phyloP scores from a whole-genome alignment of 1,140 invertebrate species.

The Drosophila rufa region DNA sequence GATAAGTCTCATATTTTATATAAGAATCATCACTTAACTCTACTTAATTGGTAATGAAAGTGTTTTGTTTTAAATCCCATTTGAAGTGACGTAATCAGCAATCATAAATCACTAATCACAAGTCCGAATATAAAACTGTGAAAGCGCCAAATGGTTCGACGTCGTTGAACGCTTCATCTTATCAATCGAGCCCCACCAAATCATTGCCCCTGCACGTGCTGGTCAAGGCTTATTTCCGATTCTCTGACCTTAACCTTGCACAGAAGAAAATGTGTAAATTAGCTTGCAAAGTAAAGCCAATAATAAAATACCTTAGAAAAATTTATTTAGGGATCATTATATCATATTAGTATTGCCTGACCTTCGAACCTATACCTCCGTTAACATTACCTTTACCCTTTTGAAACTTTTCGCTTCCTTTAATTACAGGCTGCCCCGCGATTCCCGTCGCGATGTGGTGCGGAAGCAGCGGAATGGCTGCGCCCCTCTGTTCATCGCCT shows the following conservation, averaged over 20 bases:
- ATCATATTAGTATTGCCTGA: too few species aligned
- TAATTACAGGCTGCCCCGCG: slow-evolving; percentile 58
- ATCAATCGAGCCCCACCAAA: slow-evolving; percentile 23
- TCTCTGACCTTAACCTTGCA: slow-evolving; percentile 18
- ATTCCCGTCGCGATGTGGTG: slow-evolving; percentile 76
- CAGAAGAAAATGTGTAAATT: neutral
- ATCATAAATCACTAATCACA: slow-evolving; percentile 14
- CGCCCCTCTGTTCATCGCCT: slow-evolving; percentile 94
- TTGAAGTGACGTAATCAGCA: slow-evolving; percentile 2
- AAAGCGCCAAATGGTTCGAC: slow-evolving; percentile 24
- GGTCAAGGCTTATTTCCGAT: slow-evolving; percentile 30
- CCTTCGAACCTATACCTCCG: neutral
- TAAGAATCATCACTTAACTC: neutral
- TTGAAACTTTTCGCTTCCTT: neutral
- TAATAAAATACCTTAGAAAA: neutral
- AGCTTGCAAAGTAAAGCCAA: neutral
- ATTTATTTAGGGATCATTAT: too few species aligned
- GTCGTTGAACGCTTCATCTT: slow-evolving; percentile 28
- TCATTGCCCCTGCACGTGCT: slow-evolving; percentile 34
- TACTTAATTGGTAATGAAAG: neutral
- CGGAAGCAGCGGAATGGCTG: slow-evolving; percentile 88
- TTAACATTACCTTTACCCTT: too few species aligned
- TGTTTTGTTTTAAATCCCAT: neutral
- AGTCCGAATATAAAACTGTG: neutral
- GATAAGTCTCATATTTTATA: neutral